Base-by-base conservation (phyloP, 2,113 vertebrate genomes). In the Himantopus leucocephalus region DNA sequence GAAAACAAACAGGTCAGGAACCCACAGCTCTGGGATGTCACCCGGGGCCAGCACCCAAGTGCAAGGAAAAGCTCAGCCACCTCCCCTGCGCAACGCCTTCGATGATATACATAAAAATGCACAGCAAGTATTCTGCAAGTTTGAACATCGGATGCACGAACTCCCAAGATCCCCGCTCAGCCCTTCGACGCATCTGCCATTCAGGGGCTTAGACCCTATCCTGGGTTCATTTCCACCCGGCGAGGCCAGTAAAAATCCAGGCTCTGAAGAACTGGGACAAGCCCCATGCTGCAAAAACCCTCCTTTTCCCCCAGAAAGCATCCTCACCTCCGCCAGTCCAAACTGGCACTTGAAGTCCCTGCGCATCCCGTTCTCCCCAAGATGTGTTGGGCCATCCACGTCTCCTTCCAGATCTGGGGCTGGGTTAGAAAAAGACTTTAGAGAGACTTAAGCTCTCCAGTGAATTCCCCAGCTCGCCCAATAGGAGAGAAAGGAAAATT, bases 371-470 rank as follows among this genome's bases (percentile, higher is more conserved):
- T 43, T 56, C 50, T 62, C 39, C 34, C 29, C n/a, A 45, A 7
- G 8, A 11, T 3, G 1, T 0, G 5, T 58, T n/a, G 60, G 26
- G 30, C 48, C 81, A 63, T 39, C 67, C 30, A 2, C 0, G 0
- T 6, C 11, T 59, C 67, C 74, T 56, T 24, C 23, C 14, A 34
- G 41, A 15, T 27, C 14, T 13, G 34, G 45, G 16, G 47, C 10
- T 32, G 22, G 29, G 7, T 2, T 45, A 64, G 48, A 45, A 67
- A 81, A 55, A 47, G 6, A 48, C 30, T n/a, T 71, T 1, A 27
- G 18, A 50, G 66, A 63, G 34, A 68, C 2, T 41, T 10, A 5
- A 50, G 8, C 8, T 32, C 43, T 50, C n/a, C 48, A 23, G 1
- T 11, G 22, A 59, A 55, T 12, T n/a, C 13, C 72, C 17, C 41